Percentiles rank a stretch among this genome's conserved stretches.
Evolutionary conservation across 2,797 vertebrate species (phyloP).

Genomic region (Oceanodroma leucorhoa): DNA sequence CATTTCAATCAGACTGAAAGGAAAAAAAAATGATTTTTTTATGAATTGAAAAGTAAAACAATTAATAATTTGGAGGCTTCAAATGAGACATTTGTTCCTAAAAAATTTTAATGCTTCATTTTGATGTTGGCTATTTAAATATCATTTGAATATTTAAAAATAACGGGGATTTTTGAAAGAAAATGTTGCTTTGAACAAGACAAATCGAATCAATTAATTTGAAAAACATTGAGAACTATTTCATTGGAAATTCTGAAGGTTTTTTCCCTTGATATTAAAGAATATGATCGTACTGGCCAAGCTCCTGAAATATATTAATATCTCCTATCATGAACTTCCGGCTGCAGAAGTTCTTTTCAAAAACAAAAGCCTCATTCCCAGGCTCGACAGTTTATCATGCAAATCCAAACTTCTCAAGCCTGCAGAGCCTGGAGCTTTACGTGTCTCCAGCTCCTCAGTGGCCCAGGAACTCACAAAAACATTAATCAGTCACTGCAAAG

Average conservation of each 20-base stretch:
- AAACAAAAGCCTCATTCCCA: background rate
- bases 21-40: background rate
- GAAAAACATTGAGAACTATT: background rate
- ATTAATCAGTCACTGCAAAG: background rate
- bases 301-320: background rate
- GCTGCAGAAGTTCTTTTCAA: background rate
- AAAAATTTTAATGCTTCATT: background rate
- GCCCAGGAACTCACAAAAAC: background rate
- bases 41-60: background rate
- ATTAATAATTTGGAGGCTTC: background rate
- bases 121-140: background rate
- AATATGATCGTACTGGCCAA: background rate
- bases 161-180: background rate
- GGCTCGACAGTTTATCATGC: background rate
- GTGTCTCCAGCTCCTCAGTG: background rate
- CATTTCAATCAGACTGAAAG: constrained; percentile 23
- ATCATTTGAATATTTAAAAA: background rate
- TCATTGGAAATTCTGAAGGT: background rate
- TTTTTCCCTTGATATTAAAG: background rate
- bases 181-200: background rate
- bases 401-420: background rate
- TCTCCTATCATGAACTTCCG: background rate
- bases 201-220: background rate
- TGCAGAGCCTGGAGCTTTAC: background rate
- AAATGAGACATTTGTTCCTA: background rate